phyloP scores from a whole-genome alignment of 2,113 vertebrate genomes.

The Pampusana beccarii region DNA sequence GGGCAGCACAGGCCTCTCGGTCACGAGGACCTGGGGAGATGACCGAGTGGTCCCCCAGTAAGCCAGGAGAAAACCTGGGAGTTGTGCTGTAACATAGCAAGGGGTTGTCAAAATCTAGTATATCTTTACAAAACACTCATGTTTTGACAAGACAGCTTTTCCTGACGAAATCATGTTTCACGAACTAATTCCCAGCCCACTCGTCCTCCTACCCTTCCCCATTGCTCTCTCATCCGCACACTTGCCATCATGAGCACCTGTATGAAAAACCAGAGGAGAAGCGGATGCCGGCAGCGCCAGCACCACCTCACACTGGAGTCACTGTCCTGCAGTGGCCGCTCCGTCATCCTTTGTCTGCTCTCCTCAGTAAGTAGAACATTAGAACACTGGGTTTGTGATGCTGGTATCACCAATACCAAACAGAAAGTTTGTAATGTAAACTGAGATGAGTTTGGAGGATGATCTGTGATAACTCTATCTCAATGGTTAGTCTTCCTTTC shows the following conservation, averaged over 20 bases:
- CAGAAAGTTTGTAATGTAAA: background rate
- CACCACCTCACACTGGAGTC: accelerated
- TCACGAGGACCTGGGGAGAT: background rate
- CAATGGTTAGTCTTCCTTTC: background rate
- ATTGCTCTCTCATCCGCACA: background rate
- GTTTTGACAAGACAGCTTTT: background rate
- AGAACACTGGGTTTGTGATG: background rate
- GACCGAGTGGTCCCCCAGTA: background rate
- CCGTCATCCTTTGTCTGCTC: background rate
- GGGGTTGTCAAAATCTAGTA: background rate
- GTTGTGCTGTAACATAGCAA: accelerated
- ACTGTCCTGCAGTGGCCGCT: accelerated
- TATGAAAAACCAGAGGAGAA: background rate
- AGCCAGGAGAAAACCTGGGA: background rate
- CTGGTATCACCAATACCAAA: too few species aligned
- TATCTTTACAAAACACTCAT: background rate
- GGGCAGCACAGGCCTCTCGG: accelerated
- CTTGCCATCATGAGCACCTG: background rate
- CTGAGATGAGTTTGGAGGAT: background rate
- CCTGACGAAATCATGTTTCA: background rate
- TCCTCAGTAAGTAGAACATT: accelerated
- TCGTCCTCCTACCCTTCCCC: background rate
- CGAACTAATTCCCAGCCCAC: background rate
- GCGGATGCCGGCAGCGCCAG: accelerated
- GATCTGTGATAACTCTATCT: accelerated